Evolutionary conservation across 2,888 invertebrate genomes (phyloP).

Genomic region (Tetragonula carbonaria): DNA sequence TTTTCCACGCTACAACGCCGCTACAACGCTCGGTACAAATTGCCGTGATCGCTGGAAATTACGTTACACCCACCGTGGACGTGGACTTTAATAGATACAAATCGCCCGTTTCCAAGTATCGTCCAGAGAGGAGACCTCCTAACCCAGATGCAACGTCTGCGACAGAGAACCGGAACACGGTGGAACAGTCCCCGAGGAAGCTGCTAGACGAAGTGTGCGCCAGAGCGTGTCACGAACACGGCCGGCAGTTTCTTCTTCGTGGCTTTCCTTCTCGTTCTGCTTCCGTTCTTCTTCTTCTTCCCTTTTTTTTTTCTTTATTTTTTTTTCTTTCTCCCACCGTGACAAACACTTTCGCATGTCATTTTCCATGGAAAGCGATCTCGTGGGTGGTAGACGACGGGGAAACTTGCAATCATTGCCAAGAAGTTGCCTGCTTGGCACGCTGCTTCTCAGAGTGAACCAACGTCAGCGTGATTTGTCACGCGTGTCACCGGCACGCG

Average conservation of each 20-base stretch:
- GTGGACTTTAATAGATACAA: constrained; percentile 48
- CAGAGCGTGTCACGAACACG: constrained; percentile 33
- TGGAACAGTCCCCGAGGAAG: constrained; percentile 23
- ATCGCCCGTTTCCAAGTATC: constrained; percentile 41
- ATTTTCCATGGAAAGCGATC: constrained; percentile 47
- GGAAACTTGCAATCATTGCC: constrained; percentile 16
- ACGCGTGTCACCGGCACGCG: constrained; percentile 9
- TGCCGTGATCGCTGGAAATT: constrained; percentile 51
- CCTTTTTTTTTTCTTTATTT: too few species aligned
- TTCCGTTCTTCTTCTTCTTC: constrained; percentile 28
- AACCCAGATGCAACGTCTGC: constrained; percentile 54
- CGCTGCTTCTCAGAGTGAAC: background rate
- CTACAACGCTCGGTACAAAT: constrained; percentile 37
- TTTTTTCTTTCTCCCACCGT: background rate
- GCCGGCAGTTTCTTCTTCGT: background rate
- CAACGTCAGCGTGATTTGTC: background rate
- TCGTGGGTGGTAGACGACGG: background rate
- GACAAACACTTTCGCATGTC: constrained; percentile 60
- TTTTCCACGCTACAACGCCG: constrained; percentile 15
- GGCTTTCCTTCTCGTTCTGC: constrained; percentile 3
- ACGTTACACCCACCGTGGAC: constrained; percentile 57
- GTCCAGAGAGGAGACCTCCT: constrained; percentile 48
- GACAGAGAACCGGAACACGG: constrained; percentile 34
- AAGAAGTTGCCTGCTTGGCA: constrained; percentile 16
- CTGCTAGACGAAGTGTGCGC: constrained; percentile 21